phyloP scores from a whole-genome alignment of 2,888 invertebrate genomes.

The Dysmachus trigonus region DNA sequence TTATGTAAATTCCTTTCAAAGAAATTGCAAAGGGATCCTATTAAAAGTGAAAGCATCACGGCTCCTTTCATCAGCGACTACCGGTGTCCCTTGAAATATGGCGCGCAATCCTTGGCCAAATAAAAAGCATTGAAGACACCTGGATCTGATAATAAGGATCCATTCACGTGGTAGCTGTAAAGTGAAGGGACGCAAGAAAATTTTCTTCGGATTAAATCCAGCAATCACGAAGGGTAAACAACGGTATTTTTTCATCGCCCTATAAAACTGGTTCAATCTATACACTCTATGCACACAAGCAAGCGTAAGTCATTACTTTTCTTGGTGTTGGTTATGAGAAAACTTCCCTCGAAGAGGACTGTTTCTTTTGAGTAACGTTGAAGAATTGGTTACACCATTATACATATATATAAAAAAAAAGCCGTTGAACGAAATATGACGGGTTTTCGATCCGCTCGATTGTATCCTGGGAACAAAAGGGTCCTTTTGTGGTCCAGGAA shows the following conservation, averaged over 20 bases:
- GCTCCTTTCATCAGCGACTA: neutral
- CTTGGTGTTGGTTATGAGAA: neutral
- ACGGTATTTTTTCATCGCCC: neutral
- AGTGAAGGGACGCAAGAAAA: neutral
- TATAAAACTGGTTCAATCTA: neutral
- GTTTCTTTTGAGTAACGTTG: neutral
- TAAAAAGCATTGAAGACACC: neutral
- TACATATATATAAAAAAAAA: neutral
- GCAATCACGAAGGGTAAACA: neutral
- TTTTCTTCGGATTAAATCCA: constrained; percentile 8
- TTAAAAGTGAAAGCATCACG: neutral
- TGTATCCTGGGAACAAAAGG: neutral
- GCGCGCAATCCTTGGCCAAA: neutral
- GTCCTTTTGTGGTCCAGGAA: neutral
- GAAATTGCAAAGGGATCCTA: neutral
- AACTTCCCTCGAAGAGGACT: neutral
- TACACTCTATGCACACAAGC: too few relatives aligned
- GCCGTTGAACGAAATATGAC: neutral
- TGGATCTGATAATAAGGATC: neutral
- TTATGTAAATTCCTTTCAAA: neutral
- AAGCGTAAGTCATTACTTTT: neutral
- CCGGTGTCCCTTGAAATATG: neutral
- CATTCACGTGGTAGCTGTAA: neutral
- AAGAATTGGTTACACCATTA: neutral
- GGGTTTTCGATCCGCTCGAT: neutral